These are phyloP conservation scores for Melanerpes aurifrons DNA, from an alignment of 2,113 vertebrate species.

Conservation along the genomic window DNA sequence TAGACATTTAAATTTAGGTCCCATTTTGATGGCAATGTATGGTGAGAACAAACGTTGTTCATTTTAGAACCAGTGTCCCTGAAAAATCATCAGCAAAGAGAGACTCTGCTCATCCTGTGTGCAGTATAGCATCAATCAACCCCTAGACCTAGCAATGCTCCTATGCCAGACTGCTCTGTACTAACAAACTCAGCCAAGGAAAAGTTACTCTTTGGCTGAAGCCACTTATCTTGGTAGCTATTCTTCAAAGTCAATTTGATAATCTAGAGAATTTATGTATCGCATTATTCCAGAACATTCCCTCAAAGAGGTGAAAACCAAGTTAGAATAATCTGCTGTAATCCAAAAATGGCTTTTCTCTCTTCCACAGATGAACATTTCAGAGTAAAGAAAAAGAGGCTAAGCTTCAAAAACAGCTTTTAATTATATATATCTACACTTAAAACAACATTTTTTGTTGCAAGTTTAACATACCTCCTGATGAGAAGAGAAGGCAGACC, in stretches of 20 bases:
- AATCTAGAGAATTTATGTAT: background rate
- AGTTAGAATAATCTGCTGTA: background rate
- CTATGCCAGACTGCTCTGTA: background rate
- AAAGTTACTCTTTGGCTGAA: background rate
- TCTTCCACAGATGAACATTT: background rate
- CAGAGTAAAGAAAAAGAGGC: background rate
- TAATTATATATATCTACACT: background rate
- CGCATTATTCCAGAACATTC: background rate
- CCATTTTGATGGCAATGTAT: background rate
- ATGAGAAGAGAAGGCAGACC: constrained; percentile 62
- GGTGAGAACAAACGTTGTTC: background rate
- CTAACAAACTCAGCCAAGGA: background rate
- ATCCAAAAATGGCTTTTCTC: background rate
- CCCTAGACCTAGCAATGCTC: background rate
- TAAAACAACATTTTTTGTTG: constrained; percentile 16
- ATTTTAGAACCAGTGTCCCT: background rate
- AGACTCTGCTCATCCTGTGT: background rate
- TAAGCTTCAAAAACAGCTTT: constrained; percentile 20
- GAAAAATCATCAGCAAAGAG: background rate
- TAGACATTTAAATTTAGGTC: background rate
- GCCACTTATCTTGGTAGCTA: background rate
- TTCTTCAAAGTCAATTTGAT: background rate
- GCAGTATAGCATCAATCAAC: background rate
- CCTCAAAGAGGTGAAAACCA: background rate
- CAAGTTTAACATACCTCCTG: constrained; percentile 63